Base-by-base conservation (phyloP, 2,888 invertebrate genomes). In the Drosophila suboccidentalis region DNA sequence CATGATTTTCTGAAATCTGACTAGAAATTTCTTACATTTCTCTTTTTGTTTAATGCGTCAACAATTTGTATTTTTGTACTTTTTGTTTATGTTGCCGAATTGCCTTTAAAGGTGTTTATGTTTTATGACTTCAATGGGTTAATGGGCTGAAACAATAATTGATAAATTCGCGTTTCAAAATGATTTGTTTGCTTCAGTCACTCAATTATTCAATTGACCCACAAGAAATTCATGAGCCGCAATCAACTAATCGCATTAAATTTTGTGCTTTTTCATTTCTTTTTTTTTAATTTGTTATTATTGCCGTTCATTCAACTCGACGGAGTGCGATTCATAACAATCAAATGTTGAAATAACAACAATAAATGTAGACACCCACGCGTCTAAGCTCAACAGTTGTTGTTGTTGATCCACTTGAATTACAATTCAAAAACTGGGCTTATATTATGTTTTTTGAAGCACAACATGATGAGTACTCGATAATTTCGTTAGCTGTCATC, bases 211-310 rank as follows among this genome's bases (percentile, higher is more conserved):
- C 29, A 63, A 75, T 61, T 61, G 58, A 55, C 36, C 36, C 44
- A 46, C 43, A 55, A 55, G 55, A 50, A 55, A 68, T 69, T 43
- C 32, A 29, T 11, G 36, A 29, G 22, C 8, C 39, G 44, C 44
- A 34, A 57, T 32, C 54, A 67, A 50, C 58, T 78, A 78, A 73
- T 73, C 78, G 46, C 64, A 73, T 64, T 59, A 64, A 68, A 55
- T 46, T 46, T 68, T 60, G 32, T 44, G 17, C 11, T 26, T 26
- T 60, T 73, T 55, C 59, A 13, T 61, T 53, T 34, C 19, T 26
- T 39, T 61, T 66, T 51, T 64, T 6, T 43, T 41, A 29, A n/a
- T 10, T 32, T 32, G 13, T 36, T 50, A 17, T 36, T 61, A 34
- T 51, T 66, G 47, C 29, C 47, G 71, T 62, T 63, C 65, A 71